These are phyloP conservation scores for Hartigia nigra DNA, from an alignment of 2,888 invertebrate species.

Conservation along the genomic window DNA sequence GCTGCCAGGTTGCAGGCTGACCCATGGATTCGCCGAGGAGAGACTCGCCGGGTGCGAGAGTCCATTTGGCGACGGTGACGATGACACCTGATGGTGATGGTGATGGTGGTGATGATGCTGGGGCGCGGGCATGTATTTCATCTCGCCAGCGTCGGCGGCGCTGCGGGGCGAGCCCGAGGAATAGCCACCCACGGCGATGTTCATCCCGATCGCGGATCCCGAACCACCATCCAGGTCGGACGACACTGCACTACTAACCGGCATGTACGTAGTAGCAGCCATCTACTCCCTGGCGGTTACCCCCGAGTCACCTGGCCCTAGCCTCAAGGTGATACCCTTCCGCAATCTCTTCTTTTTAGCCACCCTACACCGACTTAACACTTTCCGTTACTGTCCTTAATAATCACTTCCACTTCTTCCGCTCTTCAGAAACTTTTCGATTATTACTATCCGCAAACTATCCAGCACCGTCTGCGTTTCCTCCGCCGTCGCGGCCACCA, in stretches of 20 bases:
- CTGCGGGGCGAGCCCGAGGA: constrained; percentile 85
- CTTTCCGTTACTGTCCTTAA: neutral
- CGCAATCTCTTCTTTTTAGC: constrained; percentile 43
- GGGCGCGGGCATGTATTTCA: constrained; percentile 90
- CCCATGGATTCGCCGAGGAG: constrained; percentile 83
- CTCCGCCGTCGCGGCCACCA: constrained; percentile 67
- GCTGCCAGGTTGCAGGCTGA: constrained; percentile 79
- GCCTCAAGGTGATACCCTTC: constrained; percentile 43
- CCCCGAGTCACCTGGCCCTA: constrained; percentile 61
- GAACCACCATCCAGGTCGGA: constrained; percentile 79
- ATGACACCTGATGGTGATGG: constrained; percentile 75
- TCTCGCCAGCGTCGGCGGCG: constrained; percentile 88
- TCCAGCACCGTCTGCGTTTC: neutral
- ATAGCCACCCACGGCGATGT: constrained; percentile 79
- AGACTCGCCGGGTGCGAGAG: constrained; percentile 69
- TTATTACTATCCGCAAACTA: neutral
- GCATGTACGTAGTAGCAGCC: constrained; percentile 96
- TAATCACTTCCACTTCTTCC: neutral
- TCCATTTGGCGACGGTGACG: constrained; percentile 76
- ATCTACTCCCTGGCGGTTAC: constrained; percentile 80
- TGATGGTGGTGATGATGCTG: constrained; percentile 89
- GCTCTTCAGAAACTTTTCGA: neutral
- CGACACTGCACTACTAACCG: constrained; percentile 79
- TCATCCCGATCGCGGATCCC: constrained; percentile 76
- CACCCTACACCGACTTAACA: constrained; percentile 14